phyloP scores from a whole-genome alignment of 2,113 vertebrate genomes.

The Sceloporus undulatus region DNA sequence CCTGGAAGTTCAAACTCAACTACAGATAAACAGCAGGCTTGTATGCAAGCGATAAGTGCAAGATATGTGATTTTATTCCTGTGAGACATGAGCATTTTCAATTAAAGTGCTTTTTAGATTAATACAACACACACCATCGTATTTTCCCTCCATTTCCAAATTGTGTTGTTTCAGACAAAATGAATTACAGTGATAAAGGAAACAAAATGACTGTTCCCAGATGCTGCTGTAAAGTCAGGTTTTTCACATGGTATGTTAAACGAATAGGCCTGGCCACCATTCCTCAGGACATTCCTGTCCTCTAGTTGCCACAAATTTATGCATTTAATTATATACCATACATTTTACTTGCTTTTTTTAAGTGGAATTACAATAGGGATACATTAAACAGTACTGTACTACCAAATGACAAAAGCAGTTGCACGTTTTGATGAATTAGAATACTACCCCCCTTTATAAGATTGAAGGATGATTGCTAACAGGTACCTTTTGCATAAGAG shows the following conservation, averaged over 20 bases:
- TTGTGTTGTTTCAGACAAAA: constrained; percentile 60
- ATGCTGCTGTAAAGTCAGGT: constrained; percentile 64
- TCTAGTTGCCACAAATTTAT: constrained; percentile 47
- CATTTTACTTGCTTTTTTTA: constrained; percentile 43
- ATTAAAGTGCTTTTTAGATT: constrained; percentile 64
- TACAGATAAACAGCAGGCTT: constrained; percentile 44
- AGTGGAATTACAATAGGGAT: constrained; percentile 33
- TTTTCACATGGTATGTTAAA: constrained; percentile 55
- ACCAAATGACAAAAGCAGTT: background rate
- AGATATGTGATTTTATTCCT: constrained; percentile 55
- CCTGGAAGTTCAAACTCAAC: constrained; percentile 49
- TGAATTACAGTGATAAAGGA: constrained; percentile 73
- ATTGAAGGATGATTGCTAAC: background rate
- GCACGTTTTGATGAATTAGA: background rate
- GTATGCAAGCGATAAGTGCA: constrained; percentile 48
- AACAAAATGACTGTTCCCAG: constrained; percentile 59
- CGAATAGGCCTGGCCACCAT: constrained; percentile 54
- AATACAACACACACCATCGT: constrained; percentile 69
- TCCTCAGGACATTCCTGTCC: constrained; percentile 37
- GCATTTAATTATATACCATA: constrained; percentile 62
- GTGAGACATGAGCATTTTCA: constrained; percentile 67
- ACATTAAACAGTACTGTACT: constrained; percentile 8
- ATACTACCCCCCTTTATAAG: background rate
- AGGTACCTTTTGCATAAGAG: background rate
- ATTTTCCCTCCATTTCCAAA: constrained; percentile 63